phyloP scores from a whole-genome alignment of 2,888 invertebrate species.

The Pyrocoelia pectoralis region DNA sequence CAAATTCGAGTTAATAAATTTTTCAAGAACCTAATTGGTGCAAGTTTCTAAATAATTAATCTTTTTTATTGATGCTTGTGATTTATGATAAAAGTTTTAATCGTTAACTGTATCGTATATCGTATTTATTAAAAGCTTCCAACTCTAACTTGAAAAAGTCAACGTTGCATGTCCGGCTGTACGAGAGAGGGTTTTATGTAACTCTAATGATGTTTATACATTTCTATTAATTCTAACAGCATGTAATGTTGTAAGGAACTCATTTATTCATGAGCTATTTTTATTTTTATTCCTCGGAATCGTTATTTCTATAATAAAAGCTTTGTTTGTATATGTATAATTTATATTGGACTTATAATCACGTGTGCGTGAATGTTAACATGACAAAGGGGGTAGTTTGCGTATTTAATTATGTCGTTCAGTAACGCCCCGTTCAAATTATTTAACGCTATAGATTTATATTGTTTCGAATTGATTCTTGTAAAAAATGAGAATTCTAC shows the following conservation, averaged over 20 bases:
- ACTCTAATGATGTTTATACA: slow-evolving; percentile 42
- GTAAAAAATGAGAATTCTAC: too few relatives aligned
- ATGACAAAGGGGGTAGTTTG: slow-evolving; percentile 30
- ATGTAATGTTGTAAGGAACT: slow-evolving; percentile 40
- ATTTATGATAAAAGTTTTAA: slow-evolving; percentile 10
- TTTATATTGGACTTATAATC: slow-evolving; percentile 29
- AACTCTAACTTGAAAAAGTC: slow-evolving; percentile 31
- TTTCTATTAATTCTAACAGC: slow-evolving; percentile 42
- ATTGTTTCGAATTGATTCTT: slow-evolving; percentile 11
- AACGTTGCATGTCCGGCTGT: slow-evolving; percentile 23
- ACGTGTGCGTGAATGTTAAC: slow-evolving; percentile 18
- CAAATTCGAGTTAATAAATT: slow-evolving; percentile 12
- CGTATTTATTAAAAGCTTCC: slow-evolving; percentile 20
- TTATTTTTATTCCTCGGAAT: slow-evolving; percentile 39
- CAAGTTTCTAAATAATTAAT: slow-evolving; percentile 13
- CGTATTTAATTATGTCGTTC: slow-evolving; percentile 31
- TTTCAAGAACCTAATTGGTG: slow-evolving; percentile 9
- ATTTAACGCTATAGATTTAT: slow-evolving; percentile 35
- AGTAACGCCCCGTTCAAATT: slow-evolving; percentile 27
- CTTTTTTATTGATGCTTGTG: slow-evolving; percentile 11
- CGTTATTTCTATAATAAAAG: slow-evolving; percentile 42
- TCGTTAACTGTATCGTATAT: not conserved
- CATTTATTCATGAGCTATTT: slow-evolving; percentile 38
- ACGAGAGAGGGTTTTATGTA: slow-evolving; percentile 25
- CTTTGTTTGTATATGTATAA: slow-evolving; percentile 34